phyloP scores from a whole-genome alignment of 35 echinoderm and acorn worm genomes.

The Patiria miniata region DNA sequence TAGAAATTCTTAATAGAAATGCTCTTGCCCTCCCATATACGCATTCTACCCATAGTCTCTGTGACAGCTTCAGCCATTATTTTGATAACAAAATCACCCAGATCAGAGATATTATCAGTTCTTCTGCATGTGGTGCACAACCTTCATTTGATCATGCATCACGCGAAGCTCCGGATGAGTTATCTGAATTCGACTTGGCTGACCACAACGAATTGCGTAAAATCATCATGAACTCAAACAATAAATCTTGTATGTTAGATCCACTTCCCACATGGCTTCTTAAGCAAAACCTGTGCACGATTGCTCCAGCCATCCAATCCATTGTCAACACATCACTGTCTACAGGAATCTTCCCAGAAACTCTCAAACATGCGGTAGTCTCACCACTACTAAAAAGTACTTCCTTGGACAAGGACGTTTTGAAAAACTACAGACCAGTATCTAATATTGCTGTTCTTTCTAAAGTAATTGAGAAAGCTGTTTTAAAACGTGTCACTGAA shows the following conservation, averaged over 20 bases:
- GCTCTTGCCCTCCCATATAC: not conserved
- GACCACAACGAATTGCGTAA: not conserved
- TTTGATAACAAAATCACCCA: not conserved
- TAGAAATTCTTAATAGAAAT: not conserved
- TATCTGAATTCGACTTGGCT: constrained; percentile 16
- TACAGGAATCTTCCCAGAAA: constrained; percentile 5
- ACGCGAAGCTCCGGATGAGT: not conserved
- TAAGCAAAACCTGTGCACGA: not conserved
- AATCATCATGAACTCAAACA: constrained; percentile 29
- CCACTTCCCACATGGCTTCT: constrained; percentile 54
- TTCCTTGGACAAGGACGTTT: constrained; percentile 24
- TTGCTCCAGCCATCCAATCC: constrained; percentile 22
- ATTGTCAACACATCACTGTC: constrained; percentile 46
- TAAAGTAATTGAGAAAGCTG: constrained; percentile 41
- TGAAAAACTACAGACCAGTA: constrained; percentile 55
- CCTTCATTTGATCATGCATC: not conserved
- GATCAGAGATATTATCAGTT: no score
- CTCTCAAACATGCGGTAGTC: constrained; percentile 18
- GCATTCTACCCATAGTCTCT: not conserved
- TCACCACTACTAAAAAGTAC: constrained; percentile 59
- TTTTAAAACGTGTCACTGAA: not conserved
- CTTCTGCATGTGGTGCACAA: no score
- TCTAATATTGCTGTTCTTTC: constrained; percentile 48
- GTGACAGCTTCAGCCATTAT: not conserved
- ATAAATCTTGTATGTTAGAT: constrained; percentile 52